Evolutionary conservation across 23 tunicate genomes (phyloP).

Genomic region (Trididemnum nubilum): DNA sequence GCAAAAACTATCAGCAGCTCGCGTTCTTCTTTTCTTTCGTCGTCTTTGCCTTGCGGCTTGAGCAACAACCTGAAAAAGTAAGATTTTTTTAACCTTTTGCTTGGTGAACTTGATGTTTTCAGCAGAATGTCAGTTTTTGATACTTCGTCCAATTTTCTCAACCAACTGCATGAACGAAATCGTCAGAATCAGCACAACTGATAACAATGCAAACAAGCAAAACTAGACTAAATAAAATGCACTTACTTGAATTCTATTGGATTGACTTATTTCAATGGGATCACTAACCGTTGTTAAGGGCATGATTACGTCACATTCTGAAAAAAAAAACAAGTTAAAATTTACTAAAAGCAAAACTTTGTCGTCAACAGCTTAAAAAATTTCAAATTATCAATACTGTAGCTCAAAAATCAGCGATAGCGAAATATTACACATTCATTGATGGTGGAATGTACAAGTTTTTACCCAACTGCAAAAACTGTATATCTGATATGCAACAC

Average conservation of each 20-base stretch:
- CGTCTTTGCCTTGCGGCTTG: conserved; percentile 74
- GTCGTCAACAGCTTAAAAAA: too few species aligned
- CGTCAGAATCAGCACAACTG: not conserved
- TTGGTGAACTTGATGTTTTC: too few species aligned
- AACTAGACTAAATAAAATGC: too few species aligned
- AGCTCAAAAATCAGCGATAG: too few species aligned
- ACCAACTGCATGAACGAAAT: not conserved
- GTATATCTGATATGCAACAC: too few species aligned
- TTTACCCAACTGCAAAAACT: too few species aligned
- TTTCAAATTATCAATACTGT: too few species aligned
- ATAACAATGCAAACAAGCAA: not conserved
- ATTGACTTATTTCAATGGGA: conserved; percentile 80
- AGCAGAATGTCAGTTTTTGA: too few species aligned
- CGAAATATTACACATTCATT: too few species aligned
- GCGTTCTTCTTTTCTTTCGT: conserved; percentile 89
- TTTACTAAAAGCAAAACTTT: too few species aligned
- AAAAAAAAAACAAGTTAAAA: not conserved
- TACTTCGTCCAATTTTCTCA: not conserved
- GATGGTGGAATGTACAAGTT: too few species aligned
- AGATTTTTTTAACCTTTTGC: too few species aligned
- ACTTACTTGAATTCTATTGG: conserved; percentile 72
- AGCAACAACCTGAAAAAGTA: conserved; percentile 14
- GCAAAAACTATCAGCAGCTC: conserved; percentile 96
- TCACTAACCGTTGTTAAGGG: conserved; percentile 27
- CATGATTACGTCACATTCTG: conserved; percentile 19